Conservation (phyloP, 2,113 vertebrate genomes). For the Actenoides hombroni region DNA sequence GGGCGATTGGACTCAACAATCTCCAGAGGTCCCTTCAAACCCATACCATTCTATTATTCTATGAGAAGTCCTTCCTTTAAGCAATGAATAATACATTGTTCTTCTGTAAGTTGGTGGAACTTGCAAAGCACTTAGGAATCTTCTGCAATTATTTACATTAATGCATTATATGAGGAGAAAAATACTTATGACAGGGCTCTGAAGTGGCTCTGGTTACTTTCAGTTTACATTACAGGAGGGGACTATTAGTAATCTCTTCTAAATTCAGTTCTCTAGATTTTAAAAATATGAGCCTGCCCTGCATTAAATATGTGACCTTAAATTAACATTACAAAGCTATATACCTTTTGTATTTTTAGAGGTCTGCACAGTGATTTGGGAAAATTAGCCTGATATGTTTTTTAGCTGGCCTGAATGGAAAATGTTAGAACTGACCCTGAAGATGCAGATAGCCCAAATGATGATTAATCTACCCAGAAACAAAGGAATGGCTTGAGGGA, state of each 20-base stretch:
- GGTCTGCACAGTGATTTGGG: neutral
- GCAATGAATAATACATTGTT: neutral
- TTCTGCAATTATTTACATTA: neutral
- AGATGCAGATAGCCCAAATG: neutral
- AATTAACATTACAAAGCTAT: neutral
- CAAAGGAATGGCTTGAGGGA: neutral
- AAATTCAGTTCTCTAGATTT: neutral
- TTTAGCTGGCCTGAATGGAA: neutral
- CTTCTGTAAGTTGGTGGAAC: neutral
- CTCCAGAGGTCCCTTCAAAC: too few relatives aligned
- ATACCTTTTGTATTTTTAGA: neutral
- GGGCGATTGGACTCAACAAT: too few relatives aligned
- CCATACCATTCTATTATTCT: too few relatives aligned
- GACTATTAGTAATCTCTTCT: neutral
- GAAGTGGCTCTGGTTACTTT: neutral
- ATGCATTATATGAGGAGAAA: neutral
- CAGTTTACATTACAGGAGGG: neutral
- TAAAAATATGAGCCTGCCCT: neutral
- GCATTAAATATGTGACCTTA: neutral
- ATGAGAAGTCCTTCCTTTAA: neutral
- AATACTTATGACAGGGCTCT: neutral
- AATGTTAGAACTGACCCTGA: neutral
- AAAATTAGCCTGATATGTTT: accelerated
- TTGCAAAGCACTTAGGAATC: neutral
- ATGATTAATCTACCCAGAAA: neutral